A percentile compares a stretch with the other conserved stretches of the same genome.
Evolutionary conservation across 2,113 vertebrate species (phyloP).

Genomic region (Murina feae): DNA sequence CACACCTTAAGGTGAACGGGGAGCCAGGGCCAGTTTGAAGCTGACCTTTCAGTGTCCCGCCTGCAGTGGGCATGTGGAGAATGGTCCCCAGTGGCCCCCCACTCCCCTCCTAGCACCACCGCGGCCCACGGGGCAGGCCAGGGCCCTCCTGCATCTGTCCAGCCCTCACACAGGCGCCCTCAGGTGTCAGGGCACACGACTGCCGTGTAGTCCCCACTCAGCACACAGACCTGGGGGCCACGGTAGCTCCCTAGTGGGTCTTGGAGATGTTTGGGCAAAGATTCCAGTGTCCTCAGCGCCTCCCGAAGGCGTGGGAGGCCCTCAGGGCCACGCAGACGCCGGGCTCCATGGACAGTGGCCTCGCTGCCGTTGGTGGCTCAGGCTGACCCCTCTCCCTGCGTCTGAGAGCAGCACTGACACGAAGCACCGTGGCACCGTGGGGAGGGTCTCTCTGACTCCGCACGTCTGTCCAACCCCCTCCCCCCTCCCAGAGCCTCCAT

Average conservation of each 20-base stretch:
- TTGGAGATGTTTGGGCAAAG: background rate
- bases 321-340: background rate
- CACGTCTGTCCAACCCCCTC: too few relatives aligned
- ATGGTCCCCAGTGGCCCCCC: background rate
- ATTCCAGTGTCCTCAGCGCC: too few relatives aligned
- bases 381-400: background rate
- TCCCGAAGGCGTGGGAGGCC: too few relatives aligned
- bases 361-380: background rate
- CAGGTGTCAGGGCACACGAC: background rate
- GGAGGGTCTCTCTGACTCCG: too few relatives aligned
- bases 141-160: too few relatives aligned
- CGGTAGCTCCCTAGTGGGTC: background rate
- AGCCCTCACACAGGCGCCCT: background rate
- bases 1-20: too few relatives aligned
- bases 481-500: too few relatives aligned
- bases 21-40: too few relatives aligned
- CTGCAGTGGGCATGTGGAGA: background rate
- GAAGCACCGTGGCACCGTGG: too few relatives aligned
- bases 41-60: background rate
- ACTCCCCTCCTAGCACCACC: background rate
- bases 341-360: background rate
- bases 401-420: background rate
- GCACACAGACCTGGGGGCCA: background rate
- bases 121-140: too few relatives aligned
- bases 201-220: background rate